A percentile compares a stretch with the other conserved stretches of the same genome.
These are phyloP conservation scores for Anoplophora glabripennis DNA, from an alignment of 1,140 invertebrate species.

Conservation along the genomic window DNA sequence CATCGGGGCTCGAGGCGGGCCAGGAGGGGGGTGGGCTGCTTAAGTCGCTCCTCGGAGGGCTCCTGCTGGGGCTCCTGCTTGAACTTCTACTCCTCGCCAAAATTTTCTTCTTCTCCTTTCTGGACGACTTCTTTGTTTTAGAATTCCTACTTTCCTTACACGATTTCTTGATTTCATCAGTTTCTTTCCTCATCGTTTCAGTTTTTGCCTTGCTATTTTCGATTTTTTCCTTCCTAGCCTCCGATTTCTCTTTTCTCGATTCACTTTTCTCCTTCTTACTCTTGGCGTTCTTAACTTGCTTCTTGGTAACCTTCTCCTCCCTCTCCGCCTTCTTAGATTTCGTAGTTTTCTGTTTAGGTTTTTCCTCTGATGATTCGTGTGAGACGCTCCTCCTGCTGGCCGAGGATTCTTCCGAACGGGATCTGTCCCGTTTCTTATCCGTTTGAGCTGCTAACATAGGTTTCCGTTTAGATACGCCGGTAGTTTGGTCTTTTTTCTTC, in stretches of 20 bases:
- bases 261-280: slow-evolving; percentile 27
- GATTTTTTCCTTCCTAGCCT: slow-evolving; percentile 27
- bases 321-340: slow-evolving; percentile 17
- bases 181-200: slow-evolving; percentile 29
- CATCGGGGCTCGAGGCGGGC: slow-evolving; percentile 36
- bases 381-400: slow-evolving; percentile 27
- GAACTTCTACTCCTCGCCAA: slow-evolving; percentile 23
- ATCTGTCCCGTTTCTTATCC: slow-evolving; percentile 34
- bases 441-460: slow-evolving; percentile 35
- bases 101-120: slow-evolving; percentile 42
- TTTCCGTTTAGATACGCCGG: slow-evolving; percentile 27
- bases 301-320: slow-evolving; percentile 5
- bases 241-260: slow-evolving; percentile 24
- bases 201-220: slow-evolving; percentile 22
- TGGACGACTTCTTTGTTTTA: slow-evolving; percentile 40
- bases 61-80: slow-evolving; percentile 50
- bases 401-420: slow-evolving; percentile 33
- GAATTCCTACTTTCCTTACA: slow-evolving; percentile 38
- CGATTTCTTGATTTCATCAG: slow-evolving; percentile 18
- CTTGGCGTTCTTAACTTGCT: slow-evolving; percentile 3
- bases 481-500: slow-evolving; percentile 20
- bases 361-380: slow-evolving; percentile 22
- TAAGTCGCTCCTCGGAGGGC: slow-evolving; percentile 41
- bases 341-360: slow-evolving; percentile 7
- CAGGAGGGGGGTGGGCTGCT: slow-evolving; percentile 31